A percentile compares a stretch with the other conserved stretches of the same genome.
Conservation (phyloP, 1,140 invertebrate genomes). For the Cyclina sinensis region DNA sequence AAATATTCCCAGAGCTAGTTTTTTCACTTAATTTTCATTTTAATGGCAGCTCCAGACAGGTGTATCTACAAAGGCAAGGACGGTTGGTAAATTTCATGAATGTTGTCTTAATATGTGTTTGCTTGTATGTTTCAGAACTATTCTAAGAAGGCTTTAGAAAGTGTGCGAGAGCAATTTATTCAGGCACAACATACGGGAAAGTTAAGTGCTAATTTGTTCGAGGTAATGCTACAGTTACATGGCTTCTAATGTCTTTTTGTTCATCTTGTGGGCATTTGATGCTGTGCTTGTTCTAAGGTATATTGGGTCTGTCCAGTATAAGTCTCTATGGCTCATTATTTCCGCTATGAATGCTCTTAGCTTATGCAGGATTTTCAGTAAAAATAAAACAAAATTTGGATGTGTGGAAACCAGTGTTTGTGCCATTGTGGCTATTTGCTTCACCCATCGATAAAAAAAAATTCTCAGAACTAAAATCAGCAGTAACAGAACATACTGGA, state of each 20-base stretch:
- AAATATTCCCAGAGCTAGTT: too few species aligned
- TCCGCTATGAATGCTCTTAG: too few species aligned
- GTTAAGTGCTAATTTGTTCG: slow-evolving; percentile 98
- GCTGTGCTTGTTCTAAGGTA: background rate
- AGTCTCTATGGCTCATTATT: background rate
- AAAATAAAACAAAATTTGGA: too few species aligned
- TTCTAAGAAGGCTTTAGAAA: slow-evolving; percentile 97
- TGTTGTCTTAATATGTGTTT: slow-evolving; percentile 40
- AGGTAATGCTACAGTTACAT: slow-evolving; percentile 89
- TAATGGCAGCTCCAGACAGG: background rate
- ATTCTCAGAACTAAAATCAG: too few species aligned
- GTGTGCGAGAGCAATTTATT: slow-evolving; percentile 98
- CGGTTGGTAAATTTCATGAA: background rate
- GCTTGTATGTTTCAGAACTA: slow-evolving; percentile 93
- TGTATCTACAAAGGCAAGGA: background rate
- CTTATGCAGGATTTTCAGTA: too few species aligned
- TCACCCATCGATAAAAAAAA: too few species aligned
- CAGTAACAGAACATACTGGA: too few species aligned
- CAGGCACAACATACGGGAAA: slow-evolving; percentile 90
- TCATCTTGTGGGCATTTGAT: background rate
- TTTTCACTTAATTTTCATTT: too few species aligned
- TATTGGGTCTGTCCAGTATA: background rate
- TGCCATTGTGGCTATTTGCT: too few species aligned
- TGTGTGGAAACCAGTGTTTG: too few species aligned
- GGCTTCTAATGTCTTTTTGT: background rate